Evolutionary conservation across 2,113 vertebrate genomes (phyloP).

Genomic region (Laticauda colubrina): DNA sequence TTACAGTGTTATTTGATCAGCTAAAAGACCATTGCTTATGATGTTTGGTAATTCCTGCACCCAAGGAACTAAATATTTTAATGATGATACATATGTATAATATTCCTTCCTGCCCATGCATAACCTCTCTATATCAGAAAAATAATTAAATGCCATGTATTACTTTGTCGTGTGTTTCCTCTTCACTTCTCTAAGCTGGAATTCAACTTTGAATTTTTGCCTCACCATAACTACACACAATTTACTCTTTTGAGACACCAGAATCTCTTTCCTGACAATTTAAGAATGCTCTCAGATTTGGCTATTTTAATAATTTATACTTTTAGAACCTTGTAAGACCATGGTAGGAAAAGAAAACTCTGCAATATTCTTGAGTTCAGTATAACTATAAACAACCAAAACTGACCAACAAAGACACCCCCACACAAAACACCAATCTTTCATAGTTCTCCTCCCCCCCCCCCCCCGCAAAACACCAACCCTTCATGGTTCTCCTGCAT

Average conservation of each 20-base stretch:
- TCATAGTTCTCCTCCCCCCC: too few species aligned
- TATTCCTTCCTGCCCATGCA: slow-evolving; percentile 49
- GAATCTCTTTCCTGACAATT: slow-evolving; percentile 47
- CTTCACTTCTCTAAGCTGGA: slow-evolving; percentile 48
- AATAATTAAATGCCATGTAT: slow-evolving; percentile 62
- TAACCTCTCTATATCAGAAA: slow-evolving; percentile 55
- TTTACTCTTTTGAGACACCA: slow-evolving; percentile 56
- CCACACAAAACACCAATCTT: not conserved
- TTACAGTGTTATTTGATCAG: slow-evolving; percentile 30
- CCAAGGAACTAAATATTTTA: slow-evolving; percentile 31
- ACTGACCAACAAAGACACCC: not conserved
- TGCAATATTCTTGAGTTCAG: not conserved
- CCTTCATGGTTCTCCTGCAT: not conserved
- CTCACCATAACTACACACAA: slow-evolving; percentile 52
- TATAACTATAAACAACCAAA: not conserved
- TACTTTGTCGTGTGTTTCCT: slow-evolving; percentile 54
- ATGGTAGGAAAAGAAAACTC: not conserved
- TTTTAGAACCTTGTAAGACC: slow-evolving; percentile 22
- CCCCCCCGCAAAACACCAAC: not conserved
- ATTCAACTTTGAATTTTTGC: slow-evolving; percentile 56
- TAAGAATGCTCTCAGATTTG: slow-evolving; percentile 48
- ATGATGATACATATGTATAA: slow-evolving; percentile 58
- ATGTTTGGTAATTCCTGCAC: slow-evolving; percentile 32
- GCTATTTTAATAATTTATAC: slow-evolving; percentile 49
- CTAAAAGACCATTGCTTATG: slow-evolving; percentile 17